phyloP scores from a whole-genome alignment of 2,113 vertebrate genomes.

The Cairina moschata region DNA sequence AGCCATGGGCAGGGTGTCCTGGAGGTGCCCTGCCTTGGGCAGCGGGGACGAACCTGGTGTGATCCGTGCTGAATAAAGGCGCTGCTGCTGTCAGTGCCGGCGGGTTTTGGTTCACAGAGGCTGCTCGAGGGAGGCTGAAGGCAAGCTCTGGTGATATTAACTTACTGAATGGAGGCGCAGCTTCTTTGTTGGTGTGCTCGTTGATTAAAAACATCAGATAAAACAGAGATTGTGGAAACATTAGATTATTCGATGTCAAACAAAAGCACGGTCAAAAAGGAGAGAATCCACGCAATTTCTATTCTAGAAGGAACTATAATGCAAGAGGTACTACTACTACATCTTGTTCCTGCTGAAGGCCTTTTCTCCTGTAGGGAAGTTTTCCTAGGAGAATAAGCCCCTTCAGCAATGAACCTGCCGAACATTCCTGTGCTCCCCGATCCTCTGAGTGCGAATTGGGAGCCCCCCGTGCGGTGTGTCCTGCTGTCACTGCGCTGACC shows the following conservation, averaged over 20 bases:
- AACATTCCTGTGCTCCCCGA: not conserved
- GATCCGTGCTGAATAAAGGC: not conserved
- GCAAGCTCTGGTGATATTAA: not conserved
- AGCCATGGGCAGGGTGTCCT: not conserved
- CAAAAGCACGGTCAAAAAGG: not conserved
- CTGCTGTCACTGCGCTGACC: not conserved
- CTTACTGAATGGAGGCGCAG: not conserved
- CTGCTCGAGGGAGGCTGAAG: not conserved
- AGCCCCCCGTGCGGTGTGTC: not conserved
- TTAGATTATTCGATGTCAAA: not conserved
- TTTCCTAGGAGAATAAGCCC: not conserved
- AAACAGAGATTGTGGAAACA: not conserved
- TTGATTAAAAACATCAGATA: not conserved
- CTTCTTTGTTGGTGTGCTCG: not conserved
- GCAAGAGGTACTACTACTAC: rapidly evolving
- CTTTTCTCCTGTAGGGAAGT: not conserved
- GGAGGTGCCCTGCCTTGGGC: rapidly evolving
- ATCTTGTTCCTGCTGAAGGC: not conserved
- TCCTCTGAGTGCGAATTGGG: not conserved
- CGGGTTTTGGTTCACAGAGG: not conserved
- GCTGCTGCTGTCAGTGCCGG: not conserved
- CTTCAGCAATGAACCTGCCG: not conserved
- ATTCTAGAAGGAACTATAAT: not conserved
- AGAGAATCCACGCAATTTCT: not conserved
- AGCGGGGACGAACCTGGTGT: rapidly evolving